Base-by-base conservation (phyloP, 2,888 invertebrate genomes). In the Heliothis peltigera region DNA sequence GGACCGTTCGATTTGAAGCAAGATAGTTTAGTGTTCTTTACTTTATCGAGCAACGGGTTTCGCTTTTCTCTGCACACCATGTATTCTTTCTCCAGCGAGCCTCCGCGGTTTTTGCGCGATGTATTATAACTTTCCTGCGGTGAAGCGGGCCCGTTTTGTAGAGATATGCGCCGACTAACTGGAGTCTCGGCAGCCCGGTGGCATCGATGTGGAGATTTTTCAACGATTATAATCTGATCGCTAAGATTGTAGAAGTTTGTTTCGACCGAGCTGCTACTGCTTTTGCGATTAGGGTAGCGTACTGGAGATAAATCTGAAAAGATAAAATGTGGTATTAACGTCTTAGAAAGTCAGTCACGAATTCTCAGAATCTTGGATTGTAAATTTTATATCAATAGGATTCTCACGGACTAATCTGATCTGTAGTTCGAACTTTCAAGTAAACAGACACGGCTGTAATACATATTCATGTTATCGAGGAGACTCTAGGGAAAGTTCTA, bases 11-110 rank as follows among this genome's bases (percentile, higher is more conserved):
- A 95, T 86, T 95, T 95, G 86, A 97, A 97, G 86, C 97, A 97
- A 28, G 96, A 97, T 64, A 97, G 87, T 84, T 96, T 95, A 52
- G 97, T 97, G 84, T 96, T 97, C 87, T 97, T 97, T 5, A 97
- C 97, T 86, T 96, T 96, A 84, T 97, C 97, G 62, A 97, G 93
- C 67, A 97, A 93, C 47, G 97, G 97, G 85, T 97, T 97, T 63
- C 96, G 95, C 85, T 96, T 97, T 89, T 97, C 97, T 77, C 96
- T 91, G 70, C 94, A 95, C 18, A 96, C 95, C 75, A 95, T 95
- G 79, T 95, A 95, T 75, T 96, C 96, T 87, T 96, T 96, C 78
- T 96, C 95, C 74, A 95, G 88, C 75, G 95, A 93, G 71, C 93
- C 92, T 57, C 94, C 92, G 80, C 95, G 92, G 85, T 91, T 90